Evolutionary conservation across 2,888 invertebrate genomes (phyloP).

Genomic region (Sericinus montela): DNA sequence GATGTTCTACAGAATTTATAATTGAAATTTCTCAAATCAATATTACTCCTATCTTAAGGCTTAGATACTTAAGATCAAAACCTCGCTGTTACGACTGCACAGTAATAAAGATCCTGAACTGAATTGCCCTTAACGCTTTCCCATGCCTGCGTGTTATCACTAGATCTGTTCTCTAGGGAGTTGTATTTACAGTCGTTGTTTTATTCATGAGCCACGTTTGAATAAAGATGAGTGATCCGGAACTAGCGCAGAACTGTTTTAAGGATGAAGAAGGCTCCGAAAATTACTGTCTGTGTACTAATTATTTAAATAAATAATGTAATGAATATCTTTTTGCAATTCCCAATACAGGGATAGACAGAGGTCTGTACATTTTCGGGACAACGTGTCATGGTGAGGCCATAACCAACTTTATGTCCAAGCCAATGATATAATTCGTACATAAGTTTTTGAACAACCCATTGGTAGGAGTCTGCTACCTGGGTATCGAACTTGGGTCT

Average conservation of each 20-base stretch:
- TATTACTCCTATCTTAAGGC: conserved; percentile 50
- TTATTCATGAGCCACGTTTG: conserved; percentile 68
- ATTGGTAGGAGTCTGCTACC: too few relatives aligned
- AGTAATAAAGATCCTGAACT: conserved; percentile 61
- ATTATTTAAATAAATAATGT: too few relatives aligned
- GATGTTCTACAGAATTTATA: conserved; percentile 32
- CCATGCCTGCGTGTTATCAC: conserved; percentile 46
- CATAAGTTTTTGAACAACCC: too few relatives aligned
- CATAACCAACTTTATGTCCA: too few relatives aligned
- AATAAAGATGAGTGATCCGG: conserved; percentile 67
- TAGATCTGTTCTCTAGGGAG: conserved; percentile 48
- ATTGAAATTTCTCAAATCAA: conserved; percentile 48
- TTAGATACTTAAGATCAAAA: conserved; percentile 47
- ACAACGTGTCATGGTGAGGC: too few relatives aligned
- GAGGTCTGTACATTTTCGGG: too few relatives aligned
- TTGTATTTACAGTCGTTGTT: conserved; percentile 62
- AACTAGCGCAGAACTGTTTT: conserved; percentile 41
- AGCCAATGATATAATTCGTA: too few relatives aligned
- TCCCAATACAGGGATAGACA: too few relatives aligned
- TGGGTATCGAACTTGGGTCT: too few relatives aligned
- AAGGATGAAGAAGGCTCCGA: conserved; percentile 18
- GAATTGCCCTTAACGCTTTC: conserved; percentile 39
- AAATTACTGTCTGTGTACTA: too few relatives aligned
- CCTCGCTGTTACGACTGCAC: conserved; percentile 35
- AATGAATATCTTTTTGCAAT: too few relatives aligned